Conservation (phyloP, 2,888 invertebrate species). For the Parelbella ahira region DNA sequence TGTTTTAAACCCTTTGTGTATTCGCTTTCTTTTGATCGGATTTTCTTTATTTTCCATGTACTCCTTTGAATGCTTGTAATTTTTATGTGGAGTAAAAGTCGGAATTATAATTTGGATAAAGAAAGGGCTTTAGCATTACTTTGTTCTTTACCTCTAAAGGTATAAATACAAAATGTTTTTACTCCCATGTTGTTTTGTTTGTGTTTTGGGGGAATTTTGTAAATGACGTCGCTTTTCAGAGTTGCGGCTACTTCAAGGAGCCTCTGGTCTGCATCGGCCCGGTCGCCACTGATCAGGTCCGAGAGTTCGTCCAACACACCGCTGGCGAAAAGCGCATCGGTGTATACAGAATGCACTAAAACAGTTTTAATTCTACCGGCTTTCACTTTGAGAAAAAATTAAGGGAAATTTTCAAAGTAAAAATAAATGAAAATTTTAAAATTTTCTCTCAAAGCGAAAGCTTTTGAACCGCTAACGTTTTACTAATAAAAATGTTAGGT, state of each 20-base stretch:
- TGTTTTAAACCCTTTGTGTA: too few species aligned
- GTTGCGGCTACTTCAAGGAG: conserved; percentile 95
- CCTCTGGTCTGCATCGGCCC: conserved; percentile 93
- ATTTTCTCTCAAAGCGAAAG: conserved; percentile 24
- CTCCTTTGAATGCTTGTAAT: too few species aligned
- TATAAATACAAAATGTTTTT: too few species aligned
- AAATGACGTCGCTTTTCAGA: conserved; percentile 63
- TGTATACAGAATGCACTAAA: conserved; percentile 77
- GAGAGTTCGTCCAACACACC: conserved; percentile 86
- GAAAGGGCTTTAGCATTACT: too few species aligned
- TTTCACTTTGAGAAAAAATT: conserved; percentile 24
- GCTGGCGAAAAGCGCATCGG: conserved; percentile 91
- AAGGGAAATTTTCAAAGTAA: too few species aligned
- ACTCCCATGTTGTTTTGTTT: background rate
- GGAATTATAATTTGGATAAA: too few species aligned
- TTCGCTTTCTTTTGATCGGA: too few species aligned
- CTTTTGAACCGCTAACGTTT: background rate
- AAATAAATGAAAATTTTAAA: too few species aligned
- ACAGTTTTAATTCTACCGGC: conserved; percentile 5
- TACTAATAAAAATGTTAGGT: conserved; percentile 22
- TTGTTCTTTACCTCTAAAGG: too few species aligned
- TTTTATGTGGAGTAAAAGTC: too few species aligned
- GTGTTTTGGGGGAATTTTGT: background rate
- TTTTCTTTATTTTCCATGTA: too few species aligned
- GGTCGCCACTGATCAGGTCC: conserved; percentile 88